Evolutionary conservation across 2,888 invertebrate species (phyloP), one percentile per base, ranked within the genome.

Genomic region (Agrotis clavis): DNA sequence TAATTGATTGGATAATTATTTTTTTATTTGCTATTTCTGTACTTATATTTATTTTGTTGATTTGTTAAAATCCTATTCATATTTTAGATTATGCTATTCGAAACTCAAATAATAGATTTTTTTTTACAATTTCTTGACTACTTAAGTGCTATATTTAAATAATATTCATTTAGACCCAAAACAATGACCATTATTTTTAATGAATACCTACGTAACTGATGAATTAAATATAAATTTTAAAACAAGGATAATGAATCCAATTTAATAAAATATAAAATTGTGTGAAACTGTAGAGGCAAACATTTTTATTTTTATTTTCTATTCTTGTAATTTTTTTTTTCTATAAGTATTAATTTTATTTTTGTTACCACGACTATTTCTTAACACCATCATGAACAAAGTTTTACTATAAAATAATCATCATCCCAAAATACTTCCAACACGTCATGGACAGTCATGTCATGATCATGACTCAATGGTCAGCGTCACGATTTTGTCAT

Each of bases 371-470:
- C 57, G 13, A 57, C 13, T 13, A 35, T n/a, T 57, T 35, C 30
- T 9, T 6, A 5, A 35, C 18, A 4, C 5, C 11, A n/a, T 18
- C 18, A 30, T n/a, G 30, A 30, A 30, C 57, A 5, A n/a, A 56
- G 6, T 11, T 57, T n/a, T n/a, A 35, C n/a, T 53, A 1, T 11
- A 41, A 11, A 30, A 30, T 18, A 35, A n/a, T 51, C 60, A 61
- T 76, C 21, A 60, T 30, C 21, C 21, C 47, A 61, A 50, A 51
- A 25, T 7, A 76, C 11, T 18, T 56, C 4, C 9, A 35, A 35
- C 35, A n/a, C 76, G 76, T 71, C 79, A 78, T 53, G 14, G 51
- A 16, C 18, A 51, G 50, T 67, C 62, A 73, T 59, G 35, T 19
- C 11, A 16, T 13, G 1, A 57, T 19, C 11, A 16, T 13, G 1